Base-by-base conservation (phyloP, 2,113 vertebrate genomes). In the Isurus oxyrinchus region DNA sequence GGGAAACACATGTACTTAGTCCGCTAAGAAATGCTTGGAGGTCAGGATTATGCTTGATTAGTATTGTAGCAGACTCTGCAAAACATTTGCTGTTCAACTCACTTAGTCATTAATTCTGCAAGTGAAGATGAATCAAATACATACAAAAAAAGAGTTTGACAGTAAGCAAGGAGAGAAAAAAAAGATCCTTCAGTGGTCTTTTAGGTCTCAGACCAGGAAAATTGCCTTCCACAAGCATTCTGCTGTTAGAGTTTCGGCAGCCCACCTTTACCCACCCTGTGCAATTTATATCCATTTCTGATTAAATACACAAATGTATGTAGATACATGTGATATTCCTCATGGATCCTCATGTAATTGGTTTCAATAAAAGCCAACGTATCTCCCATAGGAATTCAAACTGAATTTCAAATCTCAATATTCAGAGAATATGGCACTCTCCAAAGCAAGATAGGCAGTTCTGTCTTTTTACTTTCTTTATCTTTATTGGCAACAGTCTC, bases 41-140 rank as follows among this genome's bases (percentile, higher is more conserved):
- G 94, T 95, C 44, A 95, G 94, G 67, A 72, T 95, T 72, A 72
- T 72, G 49, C 67, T 95, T 72, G 49, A 95, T 95, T 95, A 55
- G 67, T 67, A 95, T 76, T 95, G 66, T 76, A n/a, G 69, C 67
- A 95, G 94, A 95, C 66, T 57, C 14, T 94, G 66, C 94, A 95
- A 69, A 72, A 72, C 94, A 76, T 95, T 95, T 95, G 94, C 27
- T 76, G 13, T 95, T 95, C 44, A 53, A 69, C 94, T 69, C 66
- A 95, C 53, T 95, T 95, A 67, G 59, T 95, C 93, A 95, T 69
- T 95, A 67, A 95, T 76, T 72, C 44, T 95, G 66, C 40, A 55
- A 72, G 66, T 72, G 66, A 69, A 72, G 25, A 76, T 72, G 35
- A 95, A 95, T 95, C 67, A 95, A 95, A 69, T 35, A 49, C n/a